A percentile compares a stretch with the other conserved stretches of the same genome.
Evolutionary conservation across 2,888 invertebrate species (phyloP).

Genomic region (Euzophera pinguis): DNA sequence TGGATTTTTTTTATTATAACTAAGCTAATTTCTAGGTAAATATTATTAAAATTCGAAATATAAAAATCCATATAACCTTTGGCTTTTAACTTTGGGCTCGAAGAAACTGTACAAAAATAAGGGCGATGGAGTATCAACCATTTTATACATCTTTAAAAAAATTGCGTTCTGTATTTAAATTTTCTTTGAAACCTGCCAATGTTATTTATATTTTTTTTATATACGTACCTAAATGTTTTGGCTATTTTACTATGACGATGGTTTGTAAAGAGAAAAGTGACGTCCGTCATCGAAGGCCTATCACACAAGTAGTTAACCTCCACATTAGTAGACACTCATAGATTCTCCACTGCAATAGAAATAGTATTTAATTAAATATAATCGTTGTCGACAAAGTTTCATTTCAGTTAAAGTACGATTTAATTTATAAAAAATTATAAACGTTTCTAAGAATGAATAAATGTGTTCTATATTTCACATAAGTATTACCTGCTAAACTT

Average conservation of each 20-base stretch:
- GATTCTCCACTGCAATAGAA: constrained; percentile 64
- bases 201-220: too few species aligned
- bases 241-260: constrained; percentile 21
- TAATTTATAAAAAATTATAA: not conserved
- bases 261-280: constrained; percentile 15
- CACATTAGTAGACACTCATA: constrained; percentile 56
- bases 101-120: too few species aligned
- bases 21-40: too few species aligned
- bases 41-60: too few species aligned
- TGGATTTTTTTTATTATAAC: too few species aligned
- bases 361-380: constrained; percentile 41
- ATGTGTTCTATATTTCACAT: not conserved
- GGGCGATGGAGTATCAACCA: too few species aligned
- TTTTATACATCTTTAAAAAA: too few species aligned
- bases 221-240: too few species aligned
- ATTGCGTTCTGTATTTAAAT: too few species aligned
- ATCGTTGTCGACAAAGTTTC: constrained; percentile 26
- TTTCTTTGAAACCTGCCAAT: too few species aligned
- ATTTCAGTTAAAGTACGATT: not conserved
- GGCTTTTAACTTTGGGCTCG: too few species aligned
- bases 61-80: too few species aligned
- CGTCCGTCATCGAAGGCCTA: constrained; percentile 27
- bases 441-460: not conserved
- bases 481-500: not conserved
- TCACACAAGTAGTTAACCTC: constrained; percentile 46